phyloP scores from a whole-genome alignment of 2,888 invertebrate species.

The Cacoxenus indagator region DNA sequence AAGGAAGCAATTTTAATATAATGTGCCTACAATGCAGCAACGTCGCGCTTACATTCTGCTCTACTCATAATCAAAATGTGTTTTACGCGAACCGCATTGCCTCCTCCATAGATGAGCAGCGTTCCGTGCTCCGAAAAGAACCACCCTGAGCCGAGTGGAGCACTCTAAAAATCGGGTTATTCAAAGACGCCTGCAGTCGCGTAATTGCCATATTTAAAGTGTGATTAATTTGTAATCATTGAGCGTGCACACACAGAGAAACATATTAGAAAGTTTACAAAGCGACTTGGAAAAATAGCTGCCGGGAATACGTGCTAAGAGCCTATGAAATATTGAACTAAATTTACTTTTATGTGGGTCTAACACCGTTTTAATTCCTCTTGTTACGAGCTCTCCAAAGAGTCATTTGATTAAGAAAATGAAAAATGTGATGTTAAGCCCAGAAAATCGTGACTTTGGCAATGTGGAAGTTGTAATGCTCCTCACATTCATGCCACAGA shows the following conservation, averaged over 20 bases:
- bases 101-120: no score
- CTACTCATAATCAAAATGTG: slow-evolving; percentile 22
- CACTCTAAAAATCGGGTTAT: slow-evolving; percentile 25
- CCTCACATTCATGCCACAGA: no score
- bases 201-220: slow-evolving; percentile 63
- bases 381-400: neutral
- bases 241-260: slow-evolving; percentile 28
- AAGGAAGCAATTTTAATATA: slow-evolving; percentile 60
- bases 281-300: neutral
- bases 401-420: neutral
- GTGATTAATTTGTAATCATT: slow-evolving; percentile 63
- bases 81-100: slow-evolving; percentile 25
- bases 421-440: neutral
- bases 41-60: neutral
- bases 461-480: no score
- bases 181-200: slow-evolving; percentile 28
- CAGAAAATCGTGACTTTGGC: no score
- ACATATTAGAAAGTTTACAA: neutral
- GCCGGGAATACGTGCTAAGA: neutral
- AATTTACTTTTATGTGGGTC: neutral
- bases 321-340: neutral
- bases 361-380: neutral
- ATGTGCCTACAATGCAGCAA: slow-evolving; percentile 14
- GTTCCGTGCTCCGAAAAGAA: no score
- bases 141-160: no score